A percentile compares a stretch with the other conserved stretches of the same genome.
Conservation (phyloP, 2,797 vertebrate species). For the Macrochelys suwanniensis region DNA sequence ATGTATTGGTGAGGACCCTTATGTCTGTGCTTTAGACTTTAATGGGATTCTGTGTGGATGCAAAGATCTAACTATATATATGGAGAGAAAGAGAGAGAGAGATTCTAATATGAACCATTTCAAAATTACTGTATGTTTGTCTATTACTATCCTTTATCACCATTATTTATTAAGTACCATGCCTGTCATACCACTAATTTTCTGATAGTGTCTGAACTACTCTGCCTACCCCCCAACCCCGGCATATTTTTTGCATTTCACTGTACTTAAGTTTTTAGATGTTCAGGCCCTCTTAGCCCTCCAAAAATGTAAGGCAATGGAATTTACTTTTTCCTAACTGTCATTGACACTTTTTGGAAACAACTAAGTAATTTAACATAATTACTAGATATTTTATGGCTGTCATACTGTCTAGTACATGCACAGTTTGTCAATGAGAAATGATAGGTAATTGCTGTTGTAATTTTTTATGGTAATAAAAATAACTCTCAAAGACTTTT, state of each 20-base stretch:
- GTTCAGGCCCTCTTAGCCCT: neutral
- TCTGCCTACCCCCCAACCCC: neutral
- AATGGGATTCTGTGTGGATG: no score
- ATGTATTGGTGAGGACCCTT: neutral
- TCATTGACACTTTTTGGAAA: neutral
- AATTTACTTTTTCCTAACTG: neutral
- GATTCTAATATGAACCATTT: neutral
- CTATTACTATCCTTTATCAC: neutral
- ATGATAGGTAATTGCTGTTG: neutral
- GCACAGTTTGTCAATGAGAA: neutral
- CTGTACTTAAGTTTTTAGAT: neutral
- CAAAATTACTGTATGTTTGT: neutral
- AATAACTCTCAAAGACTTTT: neutral
- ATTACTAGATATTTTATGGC: neutral
- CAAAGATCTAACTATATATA: neutral
- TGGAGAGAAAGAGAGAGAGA: no score
- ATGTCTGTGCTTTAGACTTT: no score
- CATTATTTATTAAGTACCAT: neutral
- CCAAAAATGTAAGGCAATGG: accelerated
- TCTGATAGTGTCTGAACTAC: neutral
- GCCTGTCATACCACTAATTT: accelerated
- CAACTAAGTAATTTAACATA: neutral
- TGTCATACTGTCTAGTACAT: neutral
- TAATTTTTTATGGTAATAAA: neutral
- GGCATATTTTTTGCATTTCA: neutral